Conservation (phyloP, 2,888 invertebrate genomes). For the Amphipyra berbera region DNA sequence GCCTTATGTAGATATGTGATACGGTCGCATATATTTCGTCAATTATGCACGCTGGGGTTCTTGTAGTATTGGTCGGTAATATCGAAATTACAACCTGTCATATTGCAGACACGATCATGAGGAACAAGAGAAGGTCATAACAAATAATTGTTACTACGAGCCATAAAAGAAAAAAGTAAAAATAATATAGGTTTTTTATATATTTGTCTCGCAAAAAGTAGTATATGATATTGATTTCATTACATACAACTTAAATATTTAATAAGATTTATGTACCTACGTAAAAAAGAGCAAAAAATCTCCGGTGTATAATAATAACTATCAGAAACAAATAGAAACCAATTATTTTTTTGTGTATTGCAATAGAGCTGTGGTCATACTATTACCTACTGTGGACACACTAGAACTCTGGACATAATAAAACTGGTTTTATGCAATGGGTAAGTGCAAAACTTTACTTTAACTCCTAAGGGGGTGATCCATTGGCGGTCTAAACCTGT, state of each 20-base stretch:
- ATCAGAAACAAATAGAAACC: too few species aligned
- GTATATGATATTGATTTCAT: neutral
- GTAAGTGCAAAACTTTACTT: too few species aligned
- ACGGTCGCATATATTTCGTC: conserved; percentile 60
- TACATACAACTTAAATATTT: neutral
- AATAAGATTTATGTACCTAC: too few species aligned
- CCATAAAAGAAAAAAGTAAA: conserved; percentile 52
- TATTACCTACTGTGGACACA: too few species aligned
- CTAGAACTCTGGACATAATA: too few species aligned
- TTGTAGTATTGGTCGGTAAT: conserved; percentile 67
- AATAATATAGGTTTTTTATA: neutral
- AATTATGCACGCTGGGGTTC: conserved; percentile 55
- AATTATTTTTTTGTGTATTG: too few species aligned
- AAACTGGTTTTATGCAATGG: too few species aligned
- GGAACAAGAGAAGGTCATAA: conserved; percentile 81
- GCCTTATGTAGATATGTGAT: conserved; percentile 48
- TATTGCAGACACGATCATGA: conserved; percentile 83
- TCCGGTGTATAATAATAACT: too few species aligned
- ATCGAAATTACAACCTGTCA: conserved; percentile 87
- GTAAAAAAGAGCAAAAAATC: too few species aligned
- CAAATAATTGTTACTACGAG: conserved; percentile 72
- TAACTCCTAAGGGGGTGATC: too few species aligned
- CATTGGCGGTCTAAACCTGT: too few species aligned
- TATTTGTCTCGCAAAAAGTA: conserved; percentile 2
- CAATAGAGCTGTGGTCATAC: too few species aligned